Percentiles rank a stretch among this genome's conserved stretches.
phyloP scores from a whole-genome alignment of 2,888 invertebrate genomes.

The Ophioninae sp. region DNA sequence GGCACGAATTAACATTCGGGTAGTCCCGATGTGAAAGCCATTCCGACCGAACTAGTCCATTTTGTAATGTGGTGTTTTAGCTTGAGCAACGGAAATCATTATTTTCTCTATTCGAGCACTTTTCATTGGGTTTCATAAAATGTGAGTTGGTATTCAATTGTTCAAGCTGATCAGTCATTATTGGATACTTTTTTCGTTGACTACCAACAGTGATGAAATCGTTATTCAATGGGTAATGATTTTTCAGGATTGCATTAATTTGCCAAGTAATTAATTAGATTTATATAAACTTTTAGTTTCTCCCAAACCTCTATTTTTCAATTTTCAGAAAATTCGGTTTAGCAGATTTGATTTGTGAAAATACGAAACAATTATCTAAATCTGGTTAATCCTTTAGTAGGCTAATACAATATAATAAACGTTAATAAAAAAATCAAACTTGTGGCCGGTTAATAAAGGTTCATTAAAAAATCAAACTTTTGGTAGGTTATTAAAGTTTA shows the following conservation, averaged over 20 bases:
- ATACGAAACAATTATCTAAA: too few relatives aligned
- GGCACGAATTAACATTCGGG: constrained; percentile 1
- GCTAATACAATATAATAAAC: too few relatives aligned
- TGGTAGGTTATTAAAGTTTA: too few relatives aligned
- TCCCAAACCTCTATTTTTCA: too few relatives aligned
- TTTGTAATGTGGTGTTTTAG: background rate
- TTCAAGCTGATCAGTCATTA: background rate
- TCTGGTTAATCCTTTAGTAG: too few relatives aligned
- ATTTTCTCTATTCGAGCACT: background rate
- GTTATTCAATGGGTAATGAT: background rate
- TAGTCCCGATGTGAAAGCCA: background rate
- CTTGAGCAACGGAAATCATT: background rate
- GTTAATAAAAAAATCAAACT: too few relatives aligned
- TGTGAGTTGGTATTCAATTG: background rate
- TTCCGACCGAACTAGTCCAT: background rate
- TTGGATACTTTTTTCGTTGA: background rate
- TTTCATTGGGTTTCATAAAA: background rate
- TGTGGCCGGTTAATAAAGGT: too few relatives aligned
- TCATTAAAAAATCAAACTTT: too few relatives aligned
- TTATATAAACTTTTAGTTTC: background rate
- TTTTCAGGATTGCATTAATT: background rate
- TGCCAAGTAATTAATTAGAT: background rate
- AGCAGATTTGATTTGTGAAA: too few relatives aligned
- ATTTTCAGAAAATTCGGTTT: too few relatives aligned
- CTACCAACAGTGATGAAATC: background rate